phyloP scores from a whole-genome alignment of 2,888 invertebrate genomes.

The Melieria omissa region DNA sequence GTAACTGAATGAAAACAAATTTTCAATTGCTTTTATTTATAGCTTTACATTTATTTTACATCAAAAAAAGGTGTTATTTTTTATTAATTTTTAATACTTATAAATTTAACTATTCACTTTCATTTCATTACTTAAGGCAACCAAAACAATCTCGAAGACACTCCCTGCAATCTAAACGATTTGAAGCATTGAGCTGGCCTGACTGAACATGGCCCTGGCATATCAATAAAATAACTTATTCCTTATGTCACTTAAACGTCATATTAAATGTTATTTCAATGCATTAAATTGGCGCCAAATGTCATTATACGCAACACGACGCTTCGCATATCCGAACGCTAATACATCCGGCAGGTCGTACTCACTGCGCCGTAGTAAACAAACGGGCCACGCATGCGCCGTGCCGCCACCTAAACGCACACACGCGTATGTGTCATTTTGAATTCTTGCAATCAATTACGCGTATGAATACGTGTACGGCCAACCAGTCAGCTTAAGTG shows the following conservation, averaged over 20 bases:
- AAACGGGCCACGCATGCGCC: constrained; percentile 34
- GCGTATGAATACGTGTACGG: constrained; percentile 12
- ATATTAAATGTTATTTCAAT: constrained; percentile 52
- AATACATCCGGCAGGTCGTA: background rate
- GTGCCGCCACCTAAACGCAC: too few relatives aligned
- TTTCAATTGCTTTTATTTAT: too few relatives aligned
- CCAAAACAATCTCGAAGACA: too few relatives aligned
- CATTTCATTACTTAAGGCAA: too few relatives aligned
- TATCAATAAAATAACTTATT: constrained; percentile 40
- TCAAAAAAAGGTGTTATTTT: too few relatives aligned
- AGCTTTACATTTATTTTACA: too few relatives aligned
- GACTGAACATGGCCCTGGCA: constrained; percentile 1
- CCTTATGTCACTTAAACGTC: constrained; percentile 52
- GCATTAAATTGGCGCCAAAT: constrained; percentile 54
- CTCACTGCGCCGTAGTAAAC: background rate
- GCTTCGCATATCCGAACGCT: constrained; percentile 15
- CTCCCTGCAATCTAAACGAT: too few relatives aligned
- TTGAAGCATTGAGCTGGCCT: too few relatives aligned
- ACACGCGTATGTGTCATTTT: constrained; percentile 46
- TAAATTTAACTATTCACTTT: too few relatives aligned
- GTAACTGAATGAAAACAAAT: too few relatives aligned
- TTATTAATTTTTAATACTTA: too few relatives aligned
- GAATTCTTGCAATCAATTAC: constrained; percentile 52
- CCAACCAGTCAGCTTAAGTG: background rate
- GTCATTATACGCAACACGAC: constrained; percentile 51